Percentiles rank a stretch among this genome's conserved stretches.
These are phyloP conservation scores for Dolomedes plantarius DNA, from an alignment of 2,888 invertebrate genomes.

Conservation along the genomic window DNA sequence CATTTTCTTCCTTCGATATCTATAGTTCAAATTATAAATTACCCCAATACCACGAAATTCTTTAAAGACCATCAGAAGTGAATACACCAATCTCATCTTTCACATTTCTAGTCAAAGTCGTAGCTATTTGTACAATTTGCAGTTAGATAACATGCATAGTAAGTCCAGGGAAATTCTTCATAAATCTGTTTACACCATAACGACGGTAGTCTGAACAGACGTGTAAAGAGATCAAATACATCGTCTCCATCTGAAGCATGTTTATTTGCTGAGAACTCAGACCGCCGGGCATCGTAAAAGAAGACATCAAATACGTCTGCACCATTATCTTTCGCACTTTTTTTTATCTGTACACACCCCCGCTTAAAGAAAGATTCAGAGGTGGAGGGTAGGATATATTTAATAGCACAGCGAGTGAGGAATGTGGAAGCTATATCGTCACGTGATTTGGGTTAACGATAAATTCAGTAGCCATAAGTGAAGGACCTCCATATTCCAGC, in stretches of 20 bases:
- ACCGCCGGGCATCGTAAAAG: background rate
- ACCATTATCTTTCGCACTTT: background rate
- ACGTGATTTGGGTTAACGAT: constrained; percentile 42
- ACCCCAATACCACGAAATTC: too few species aligned
- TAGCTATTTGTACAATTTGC: too few species aligned
- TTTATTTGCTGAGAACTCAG: background rate
- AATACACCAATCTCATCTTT: too few species aligned
- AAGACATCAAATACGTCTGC: background rate
- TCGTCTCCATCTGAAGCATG: background rate
- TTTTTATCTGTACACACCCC: background rate
- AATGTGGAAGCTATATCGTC: background rate
- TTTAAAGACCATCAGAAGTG: too few species aligned
- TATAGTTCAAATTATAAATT: too few species aligned
- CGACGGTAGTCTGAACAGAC: too few species aligned
- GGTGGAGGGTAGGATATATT: background rate
- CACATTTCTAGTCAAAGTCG: too few species aligned
- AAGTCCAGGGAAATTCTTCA: too few species aligned
- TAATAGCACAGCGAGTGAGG: background rate
- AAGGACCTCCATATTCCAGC: background rate
- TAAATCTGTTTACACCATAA: too few species aligned
- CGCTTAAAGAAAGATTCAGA: constrained; percentile 1
- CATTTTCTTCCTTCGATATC: too few species aligned
- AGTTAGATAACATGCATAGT: too few species aligned
- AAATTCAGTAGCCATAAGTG: constrained; percentile 41
- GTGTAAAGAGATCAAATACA: background rate